Percentiles rank a stretch among this genome's conserved stretches.
Conservation (phyloP, 2,797 vertebrate species). For the Brachyalestes nurse region DNA sequence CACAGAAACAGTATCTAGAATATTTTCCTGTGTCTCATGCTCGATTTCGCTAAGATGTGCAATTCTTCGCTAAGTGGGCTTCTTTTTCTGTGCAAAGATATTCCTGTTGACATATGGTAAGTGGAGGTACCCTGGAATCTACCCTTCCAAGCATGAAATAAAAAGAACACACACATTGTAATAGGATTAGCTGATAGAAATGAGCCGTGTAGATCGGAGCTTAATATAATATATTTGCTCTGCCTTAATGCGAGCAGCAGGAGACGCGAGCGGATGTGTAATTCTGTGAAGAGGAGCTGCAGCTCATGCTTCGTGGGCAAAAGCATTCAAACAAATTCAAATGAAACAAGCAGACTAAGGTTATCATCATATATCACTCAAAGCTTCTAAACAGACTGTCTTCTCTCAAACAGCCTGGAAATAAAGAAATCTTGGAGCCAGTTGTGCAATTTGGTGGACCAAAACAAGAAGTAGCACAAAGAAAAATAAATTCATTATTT, state of each 20-base stretch:
- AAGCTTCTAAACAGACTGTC: conserved; percentile 55
- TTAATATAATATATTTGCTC: conserved; percentile 72
- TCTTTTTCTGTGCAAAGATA: conserved; percentile 38
- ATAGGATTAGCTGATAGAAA: conserved; percentile 74
- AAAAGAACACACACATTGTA: conserved; percentile 66
- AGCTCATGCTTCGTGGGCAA: conserved; percentile 60
- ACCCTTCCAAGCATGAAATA: conserved; percentile 69
- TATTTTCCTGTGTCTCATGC: not conserved
- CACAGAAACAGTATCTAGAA: not conserved
- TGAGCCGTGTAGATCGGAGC: conserved; percentile 68
- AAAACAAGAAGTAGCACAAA: conserved; percentile 19
- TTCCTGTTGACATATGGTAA: conserved; percentile 66
- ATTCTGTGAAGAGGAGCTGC: conserved; percentile 67
- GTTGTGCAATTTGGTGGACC: conserved; percentile 21
- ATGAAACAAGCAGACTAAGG: conserved; percentile 62
- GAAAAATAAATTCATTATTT: conserved; percentile 61
- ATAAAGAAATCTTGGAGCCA: conserved; percentile 62
- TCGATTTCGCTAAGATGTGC: conserved; percentile 38
- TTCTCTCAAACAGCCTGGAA: conserved; percentile 67
- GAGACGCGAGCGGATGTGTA: conserved; percentile 64
- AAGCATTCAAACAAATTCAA: conserved; percentile 67
- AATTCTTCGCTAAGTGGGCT: conserved; percentile 56
- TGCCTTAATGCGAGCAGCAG: conserved; percentile 64
- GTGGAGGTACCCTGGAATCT: conserved; percentile 60
- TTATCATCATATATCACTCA: conserved; percentile 69